These are phyloP conservation scores for Alaudala cheleensis DNA, from an alignment of 2,113 vertebrate genomes.

Conservation along the genomic window DNA sequence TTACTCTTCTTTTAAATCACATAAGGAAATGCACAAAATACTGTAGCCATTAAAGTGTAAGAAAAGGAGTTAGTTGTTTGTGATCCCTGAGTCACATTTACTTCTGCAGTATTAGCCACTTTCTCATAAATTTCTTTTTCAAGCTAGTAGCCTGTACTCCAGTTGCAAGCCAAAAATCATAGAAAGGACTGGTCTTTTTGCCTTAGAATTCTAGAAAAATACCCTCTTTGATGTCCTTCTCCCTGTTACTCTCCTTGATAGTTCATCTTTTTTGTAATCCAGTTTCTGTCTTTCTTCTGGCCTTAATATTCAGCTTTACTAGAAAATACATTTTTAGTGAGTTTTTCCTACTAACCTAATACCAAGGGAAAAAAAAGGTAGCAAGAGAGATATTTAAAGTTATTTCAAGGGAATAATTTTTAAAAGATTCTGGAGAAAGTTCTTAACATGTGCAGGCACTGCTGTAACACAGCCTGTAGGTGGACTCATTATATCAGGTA, in stretches of 20 bases:
- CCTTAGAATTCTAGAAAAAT: not conserved
- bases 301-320: not conserved
- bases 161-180: not conserved
- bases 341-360: not conserved
- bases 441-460: not conserved
- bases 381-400: not conserved
- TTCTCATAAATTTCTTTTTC: not conserved
- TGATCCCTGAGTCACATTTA: not conserved
- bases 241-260: not conserved
- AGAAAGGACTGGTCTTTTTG: not conserved
- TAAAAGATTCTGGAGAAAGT: not conserved
- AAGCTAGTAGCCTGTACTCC: not conserved
- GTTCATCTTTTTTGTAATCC: not conserved
- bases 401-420: not conserved
- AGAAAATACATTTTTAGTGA: not conserved
- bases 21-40: not conserved
- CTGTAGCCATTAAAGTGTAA: not conserved
- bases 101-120: not conserved
- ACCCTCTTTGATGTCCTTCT: not conserved
- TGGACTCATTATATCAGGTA: constrained; percentile 57
- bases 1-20: not conserved
- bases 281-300: not conserved
- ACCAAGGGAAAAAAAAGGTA: not conserved
- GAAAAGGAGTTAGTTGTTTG: not conserved
- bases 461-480: constrained; percentile 45